Evolutionary conservation across 2,113 vertebrate genomes (phyloP), one percentile per base, ranked within the genome.

Genomic region (Dicaeum eximium): DNA sequence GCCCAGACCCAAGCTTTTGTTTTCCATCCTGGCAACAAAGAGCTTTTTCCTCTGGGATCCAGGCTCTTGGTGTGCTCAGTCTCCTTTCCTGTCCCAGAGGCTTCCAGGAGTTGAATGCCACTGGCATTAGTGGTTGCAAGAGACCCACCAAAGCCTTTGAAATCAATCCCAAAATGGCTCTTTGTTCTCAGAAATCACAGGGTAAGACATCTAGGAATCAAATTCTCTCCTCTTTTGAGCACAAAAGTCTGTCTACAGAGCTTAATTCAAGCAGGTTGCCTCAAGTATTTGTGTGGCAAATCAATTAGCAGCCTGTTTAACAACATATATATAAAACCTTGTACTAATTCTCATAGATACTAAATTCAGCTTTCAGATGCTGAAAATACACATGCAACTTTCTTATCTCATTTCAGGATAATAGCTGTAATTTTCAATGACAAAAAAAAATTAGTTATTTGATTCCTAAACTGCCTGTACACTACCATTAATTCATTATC

Each of bases 261-360:
- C 51, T 96, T 92, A 86, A 83, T 93, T 96, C 61, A 62, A 78
- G 85, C 93, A 95, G 74, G 88, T 78, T 93, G 78, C 31, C 93
- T 79, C 91, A 82, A 53, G 50, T 91, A 91, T 94, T 79, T 92
- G 86, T 62, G 79, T 78, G 70, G 86, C 15, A 94, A 93, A 94
- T 94, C 87, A 95, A 82, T 97, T 96, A 97, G 90, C 81, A 94
- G 48, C 37, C 60, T 84, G 79, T 96, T 93, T 96, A 96, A 92
- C 69, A 96, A 86, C 35, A 89, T 24, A 91, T 47, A 84, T 38
- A 78, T 75, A 93, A 95, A 96, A 74, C 48, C 77, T 73, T 70
- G 48, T 45, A 73, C 38, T 60, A 31, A 58, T 96, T 95, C 94
- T 96, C 86, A 95, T 79, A 48, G 64, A 90, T 94, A 96, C 81